Evolutionary conservation across 2,113 vertebrate genomes (phyloP), one percentile per base, ranked within the genome.

Genomic region (Ptyas mucosa): DNA sequence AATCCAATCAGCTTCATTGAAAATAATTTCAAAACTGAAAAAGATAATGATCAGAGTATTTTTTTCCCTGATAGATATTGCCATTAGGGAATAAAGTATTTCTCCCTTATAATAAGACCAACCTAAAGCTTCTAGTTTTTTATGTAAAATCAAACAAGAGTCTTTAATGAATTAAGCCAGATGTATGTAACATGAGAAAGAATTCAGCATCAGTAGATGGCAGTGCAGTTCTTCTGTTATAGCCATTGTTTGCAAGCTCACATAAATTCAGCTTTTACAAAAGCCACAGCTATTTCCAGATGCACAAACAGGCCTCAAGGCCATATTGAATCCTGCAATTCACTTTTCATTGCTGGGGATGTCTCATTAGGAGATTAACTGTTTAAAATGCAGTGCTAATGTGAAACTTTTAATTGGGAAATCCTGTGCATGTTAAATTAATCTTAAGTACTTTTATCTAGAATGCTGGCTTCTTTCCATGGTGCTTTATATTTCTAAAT

Each of bases 341-440:
- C 95, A 94, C 94, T 97, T 95, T 93, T 97, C 94, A 95, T 96
- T 97, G 96, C 95, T 97, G 93, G 89, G 88, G 92, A 95, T 96
- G 95, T 97, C 97, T 97, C 94, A 93, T 97, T 97, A 97, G 96
- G 96, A 97, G 95, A 97, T 95, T 96, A 97, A 96, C 96, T 96
- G 94, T 96, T 97, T 96, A 97, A 97, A 98, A 97, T 97, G 96
- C 95, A 96, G 54, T 57, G 90, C 92, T 97, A 97, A 98, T 96
- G 94, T 95, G 94, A 91, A 97, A 97, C 89, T 96, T 98, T 97
- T 97, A 97, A 98, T 97, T 97, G 96, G 96, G 96, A 98, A 97
- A 97, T 97, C 94, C 94, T 97, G 85, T 94, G 95, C 96, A 94
- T 96, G 93, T 96, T 97, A 97, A 97, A 97, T 97, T 97, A 97